Evolutionary conservation across 2,888 invertebrate species (phyloP), one percentile per base, ranked within the genome.

Genomic region (Rotaria socialis): DNA sequence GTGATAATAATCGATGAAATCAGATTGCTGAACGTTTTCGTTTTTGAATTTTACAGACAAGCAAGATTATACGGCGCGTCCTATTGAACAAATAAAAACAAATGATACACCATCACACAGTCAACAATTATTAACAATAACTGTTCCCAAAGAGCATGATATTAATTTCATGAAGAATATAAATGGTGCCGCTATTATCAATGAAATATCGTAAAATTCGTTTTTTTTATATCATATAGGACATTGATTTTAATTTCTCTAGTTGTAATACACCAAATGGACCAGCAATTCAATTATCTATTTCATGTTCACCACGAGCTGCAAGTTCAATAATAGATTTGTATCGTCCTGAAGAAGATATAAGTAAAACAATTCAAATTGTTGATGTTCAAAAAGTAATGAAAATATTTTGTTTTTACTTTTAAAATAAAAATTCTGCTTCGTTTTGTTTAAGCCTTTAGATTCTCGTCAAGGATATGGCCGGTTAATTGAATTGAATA

Each of bases 381-480:
- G 35, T 50, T 55, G 60, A 86, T 52, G 47, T 84, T 47, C 80
- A 86, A 75, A 86, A 86, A 58, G 86, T 86, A 85, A 19, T 6
- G 8, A 16, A 19, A 24, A 22, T 43, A 52, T 4, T 16, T 16
- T 4, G 8, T 52, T 52, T 16, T 16, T 52, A 16, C 14, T 52
- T 3, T 14, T 52, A 14, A 52, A 3, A 14, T 1, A 8, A 52
- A 52, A 52, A 52, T 52, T 16, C 16, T 52, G 14, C 16, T 14
- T 52, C 11, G 16, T 85, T 74, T 24, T 55, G 16, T 10, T 85
- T 27, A 22, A 87, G 87, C 85, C 87, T 52, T 56, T 84, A 22
- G 60, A 85, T 58, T 74, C 80, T 80, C 85, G 84, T 56, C 47
- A 55, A 50, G 87, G 87, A 52, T 74, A 85, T n/a, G 87, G 87